Conservation (phyloP, 1,140 invertebrate species). For the Brachionus rotundiformis region DNA sequence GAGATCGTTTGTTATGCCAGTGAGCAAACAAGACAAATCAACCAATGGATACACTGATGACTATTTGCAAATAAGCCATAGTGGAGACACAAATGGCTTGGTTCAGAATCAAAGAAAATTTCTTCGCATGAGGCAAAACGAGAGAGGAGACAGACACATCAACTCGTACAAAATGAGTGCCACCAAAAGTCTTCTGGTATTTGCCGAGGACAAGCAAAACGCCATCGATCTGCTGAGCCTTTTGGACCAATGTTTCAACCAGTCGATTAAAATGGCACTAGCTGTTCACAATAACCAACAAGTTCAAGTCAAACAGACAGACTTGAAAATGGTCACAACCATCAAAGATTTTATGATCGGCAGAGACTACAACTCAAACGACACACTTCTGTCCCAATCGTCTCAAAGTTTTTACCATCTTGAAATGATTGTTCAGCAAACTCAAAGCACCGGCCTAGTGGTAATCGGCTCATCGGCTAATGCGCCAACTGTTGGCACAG, state of each 20-base stretch:
- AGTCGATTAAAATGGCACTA: not conserved
- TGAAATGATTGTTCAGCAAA: not conserved
- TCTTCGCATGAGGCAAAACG: not conserved
- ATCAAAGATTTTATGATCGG: not conserved
- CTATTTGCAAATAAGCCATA: not conserved
- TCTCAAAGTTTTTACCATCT: not conserved
- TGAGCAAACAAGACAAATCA: not conserved
- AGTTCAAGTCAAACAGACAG: not conserved
- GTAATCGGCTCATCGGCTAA: not conserved
- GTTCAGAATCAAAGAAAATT: not conserved
- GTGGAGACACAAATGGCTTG: not conserved
- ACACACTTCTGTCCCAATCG: not conserved
- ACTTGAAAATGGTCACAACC: not conserved
- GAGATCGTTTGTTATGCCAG: conserved; percentile 11
- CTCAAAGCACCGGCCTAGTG: not conserved
- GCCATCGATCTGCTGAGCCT: not conserved
- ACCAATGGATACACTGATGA: not conserved
- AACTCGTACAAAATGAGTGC: not conserved
- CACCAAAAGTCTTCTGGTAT: not conserved
- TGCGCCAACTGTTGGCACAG: not conserved
- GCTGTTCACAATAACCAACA: not conserved
- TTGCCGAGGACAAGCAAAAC: not conserved
- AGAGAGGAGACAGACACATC: not conserved
- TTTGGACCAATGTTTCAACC: not conserved
- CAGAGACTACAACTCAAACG: not conserved